Percentiles rank a stretch among this genome's conserved stretches.
Evolutionary conservation across 1,140 invertebrate species (phyloP).

Genomic region (Drosophila mojavensis): DNA sequence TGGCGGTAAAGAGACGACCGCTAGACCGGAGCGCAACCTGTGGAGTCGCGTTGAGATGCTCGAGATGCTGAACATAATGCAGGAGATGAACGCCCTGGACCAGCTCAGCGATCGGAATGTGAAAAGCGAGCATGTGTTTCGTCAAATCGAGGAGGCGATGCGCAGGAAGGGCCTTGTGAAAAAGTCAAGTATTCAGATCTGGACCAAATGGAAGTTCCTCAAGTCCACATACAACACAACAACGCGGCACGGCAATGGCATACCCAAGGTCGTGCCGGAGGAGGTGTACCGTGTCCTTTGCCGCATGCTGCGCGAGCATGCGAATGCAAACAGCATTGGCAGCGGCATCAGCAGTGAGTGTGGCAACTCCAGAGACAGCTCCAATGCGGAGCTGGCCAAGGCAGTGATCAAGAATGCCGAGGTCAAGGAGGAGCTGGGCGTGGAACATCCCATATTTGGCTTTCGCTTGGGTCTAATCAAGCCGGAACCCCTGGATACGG

Average conservation of each 20-base stretch:
- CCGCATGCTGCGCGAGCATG: constrained; percentile 56
- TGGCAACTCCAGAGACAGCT: constrained; percentile 61
- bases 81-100: constrained; percentile 70
- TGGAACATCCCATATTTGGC: constrained; percentile 79
- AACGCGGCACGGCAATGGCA: constrained; percentile 60
- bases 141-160: constrained; percentile 72
- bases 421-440: constrained; percentile 60
- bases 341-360: constrained; percentile 54
- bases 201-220: constrained; percentile 83
- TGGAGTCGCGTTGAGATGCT: constrained; percentile 79
- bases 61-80: constrained; percentile 75
- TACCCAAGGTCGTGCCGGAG: constrained; percentile 75
- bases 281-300: constrained; percentile 71
- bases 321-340: constrained; percentile 19
- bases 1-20: constrained; percentile 23
- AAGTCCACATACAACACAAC: constrained; percentile 82
- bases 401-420: constrained; percentile 13
- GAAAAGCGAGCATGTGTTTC: constrained; percentile 75
- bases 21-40: constrained; percentile 74
- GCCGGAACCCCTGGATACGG: constrained; percentile 67
- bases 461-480: constrained; percentile 75
- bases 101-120: constrained; percentile 73
- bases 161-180: constrained; percentile 69
- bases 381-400: constrained; percentile 6
- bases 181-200: constrained; percentile 78